These are phyloP conservation scores for Arrhamphus sclerolepis DNA, from an alignment of 2,797 vertebrate genomes.

Conservation along the genomic window DNA sequence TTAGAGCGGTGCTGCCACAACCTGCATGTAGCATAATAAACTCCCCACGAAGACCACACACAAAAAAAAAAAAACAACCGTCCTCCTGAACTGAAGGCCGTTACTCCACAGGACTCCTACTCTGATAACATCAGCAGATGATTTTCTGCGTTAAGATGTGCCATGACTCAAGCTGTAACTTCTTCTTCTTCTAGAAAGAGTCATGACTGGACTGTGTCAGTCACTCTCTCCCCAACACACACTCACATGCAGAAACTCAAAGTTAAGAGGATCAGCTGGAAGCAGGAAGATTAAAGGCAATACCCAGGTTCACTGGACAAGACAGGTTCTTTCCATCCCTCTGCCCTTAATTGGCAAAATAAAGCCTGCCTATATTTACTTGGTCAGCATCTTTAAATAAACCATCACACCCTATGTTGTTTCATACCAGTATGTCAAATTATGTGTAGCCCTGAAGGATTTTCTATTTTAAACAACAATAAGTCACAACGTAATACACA, in stretches of 20 bases:
- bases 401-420: background rate
- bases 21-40: conserved; percentile 55
- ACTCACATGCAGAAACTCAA: conserved; percentile 40
- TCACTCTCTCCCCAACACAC: conserved; percentile 49
- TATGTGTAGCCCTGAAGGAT: background rate
- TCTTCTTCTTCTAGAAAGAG: conserved; percentile 34
- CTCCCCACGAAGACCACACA: conserved; percentile 11
- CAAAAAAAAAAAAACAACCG: conserved; percentile 1
- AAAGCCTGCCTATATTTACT: conserved; percentile 69
- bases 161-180: conserved; percentile 46
- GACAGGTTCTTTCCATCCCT: conserved; percentile 50
- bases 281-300: conserved; percentile 83
- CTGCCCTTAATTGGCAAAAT: conserved; percentile 64
- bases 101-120: conserved; percentile 15
- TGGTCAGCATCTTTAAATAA: background rate
- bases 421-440: background rate
- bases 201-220: conserved; percentile 43
- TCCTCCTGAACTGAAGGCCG: background rate
- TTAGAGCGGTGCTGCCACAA: conserved; percentile 53
- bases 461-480: background rate
- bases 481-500: too few relatives aligned
- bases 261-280: conserved; percentile 90
- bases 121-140: conserved; percentile 4
- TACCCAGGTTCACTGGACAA: conserved; percentile 65
- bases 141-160: conserved; percentile 24